A percentile compares a stretch with the other conserved stretches of the same genome.
Evolutionary conservation across 2,888 invertebrate genomes (phyloP).

Genomic region (Caenorhabditis wallacei): DNA sequence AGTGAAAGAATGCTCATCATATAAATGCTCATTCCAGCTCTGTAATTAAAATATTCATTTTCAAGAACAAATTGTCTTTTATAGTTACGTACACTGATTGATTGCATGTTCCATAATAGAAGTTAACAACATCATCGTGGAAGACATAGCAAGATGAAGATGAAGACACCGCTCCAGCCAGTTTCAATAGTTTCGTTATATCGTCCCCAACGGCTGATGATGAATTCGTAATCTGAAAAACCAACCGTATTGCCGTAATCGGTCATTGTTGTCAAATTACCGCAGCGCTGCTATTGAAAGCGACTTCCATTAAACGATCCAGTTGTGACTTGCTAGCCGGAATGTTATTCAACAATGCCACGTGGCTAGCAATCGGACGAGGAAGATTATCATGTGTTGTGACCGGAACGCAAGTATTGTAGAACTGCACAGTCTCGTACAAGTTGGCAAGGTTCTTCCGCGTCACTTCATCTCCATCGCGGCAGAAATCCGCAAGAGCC

Average conservation of each 20-base stretch:
- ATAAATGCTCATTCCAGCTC: slow-evolving; percentile 76
- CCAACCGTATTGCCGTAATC: slow-evolving; percentile 8
- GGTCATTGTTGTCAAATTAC: slow-evolving; percentile 47
- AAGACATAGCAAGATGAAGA: slow-evolving; percentile 77
- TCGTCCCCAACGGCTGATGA: slow-evolving; percentile 75
- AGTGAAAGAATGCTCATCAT: slow-evolving; percentile 76
- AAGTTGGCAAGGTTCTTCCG: slow-evolving; percentile 69
- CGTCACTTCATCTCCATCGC: slow-evolving; percentile 75
- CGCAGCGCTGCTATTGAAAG: slow-evolving; percentile 76
- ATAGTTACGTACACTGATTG: slow-evolving; percentile 75
- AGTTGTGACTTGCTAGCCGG: slow-evolving; percentile 74
- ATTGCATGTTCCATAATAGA: slow-evolving; percentile 78
- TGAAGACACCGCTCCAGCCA: slow-evolving; percentile 77
- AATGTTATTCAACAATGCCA: slow-evolving; percentile 69
- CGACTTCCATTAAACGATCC: slow-evolving; percentile 73
- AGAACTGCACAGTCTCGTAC: slow-evolving; percentile 77
- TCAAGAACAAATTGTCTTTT: not conserved
- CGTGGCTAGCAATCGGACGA: slow-evolving; percentile 59
- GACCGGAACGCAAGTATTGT: slow-evolving; percentile 69
- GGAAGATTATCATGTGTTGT: slow-evolving; percentile 74
- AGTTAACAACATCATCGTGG: slow-evolving; percentile 74
- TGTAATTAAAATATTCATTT: slow-evolving; percentile 55
- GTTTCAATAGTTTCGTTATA: slow-evolving; percentile 72
- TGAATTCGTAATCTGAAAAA: slow-evolving; percentile 73
- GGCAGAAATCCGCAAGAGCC: slow-evolving; percentile 79